phyloP scores from a whole-genome alignment of 2,113 vertebrate genomes.

The Polypterus senegalus region DNA sequence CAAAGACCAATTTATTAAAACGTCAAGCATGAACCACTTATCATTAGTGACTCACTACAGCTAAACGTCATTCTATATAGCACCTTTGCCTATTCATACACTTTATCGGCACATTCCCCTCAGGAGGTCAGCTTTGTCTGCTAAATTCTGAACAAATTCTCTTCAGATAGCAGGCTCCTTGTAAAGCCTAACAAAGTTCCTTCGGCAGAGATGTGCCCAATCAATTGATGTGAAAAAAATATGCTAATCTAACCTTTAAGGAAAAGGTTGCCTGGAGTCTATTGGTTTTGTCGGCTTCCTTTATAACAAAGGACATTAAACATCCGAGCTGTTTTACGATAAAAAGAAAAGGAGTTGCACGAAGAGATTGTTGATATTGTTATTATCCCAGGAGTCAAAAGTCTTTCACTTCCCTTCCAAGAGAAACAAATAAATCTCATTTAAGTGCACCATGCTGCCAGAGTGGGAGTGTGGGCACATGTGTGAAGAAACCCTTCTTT shows the following conservation, averaged over 20 bases:
- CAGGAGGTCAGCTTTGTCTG: no score
- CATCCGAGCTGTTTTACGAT: background rate
- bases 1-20: no score
- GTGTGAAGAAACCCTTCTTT: conserved; percentile 2
- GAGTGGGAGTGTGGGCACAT: background rate
- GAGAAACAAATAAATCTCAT: background rate
- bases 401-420: background rate
- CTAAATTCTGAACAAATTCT: no score
- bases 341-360: background rate
- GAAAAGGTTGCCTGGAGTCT: conserved; percentile 1
- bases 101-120: no score
- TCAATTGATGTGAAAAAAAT: no score
- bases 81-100: no score
- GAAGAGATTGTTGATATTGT: conserved; percentile 6
- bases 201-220: no score
- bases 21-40: no score
- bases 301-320: background rate
- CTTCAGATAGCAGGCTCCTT: no score
- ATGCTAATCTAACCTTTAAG: conserved; percentile 4
- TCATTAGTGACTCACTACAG: no score
- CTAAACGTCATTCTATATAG: no score
- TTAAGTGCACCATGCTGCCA: background rate
- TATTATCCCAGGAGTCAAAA: conserved; percentile 3
- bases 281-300: conserved; percentile 24
- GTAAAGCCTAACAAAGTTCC: no score